Evolutionary conservation across 2,888 invertebrate species (phyloP).

Genomic region (Ethmia dodecea): DNA sequence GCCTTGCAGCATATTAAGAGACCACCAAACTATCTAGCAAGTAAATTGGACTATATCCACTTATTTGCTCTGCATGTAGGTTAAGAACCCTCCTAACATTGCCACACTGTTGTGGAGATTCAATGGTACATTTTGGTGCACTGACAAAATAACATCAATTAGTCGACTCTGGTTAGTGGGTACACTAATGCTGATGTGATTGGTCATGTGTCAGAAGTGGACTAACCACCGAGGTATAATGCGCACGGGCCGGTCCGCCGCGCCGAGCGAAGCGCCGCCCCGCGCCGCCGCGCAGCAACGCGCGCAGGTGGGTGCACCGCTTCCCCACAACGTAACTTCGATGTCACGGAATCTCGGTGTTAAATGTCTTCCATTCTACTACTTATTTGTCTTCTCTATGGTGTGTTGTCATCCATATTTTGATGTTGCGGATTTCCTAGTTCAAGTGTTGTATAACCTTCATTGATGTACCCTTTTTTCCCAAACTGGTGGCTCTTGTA

Average conservation of each 20-base stretch:
- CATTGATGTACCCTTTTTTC: slow-evolving; percentile 23
- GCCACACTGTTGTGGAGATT: no score
- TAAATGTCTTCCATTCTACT: slow-evolving; percentile 45
- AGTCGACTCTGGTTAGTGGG: slow-evolving; percentile 2
- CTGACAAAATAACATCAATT: no score
- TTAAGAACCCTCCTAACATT: not conserved
- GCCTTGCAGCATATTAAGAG: no score
- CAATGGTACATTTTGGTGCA: not conserved
- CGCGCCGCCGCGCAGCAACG: slow-evolving; percentile 62
- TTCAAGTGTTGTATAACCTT: slow-evolving; percentile 20
- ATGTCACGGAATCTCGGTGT: slow-evolving; percentile 42
- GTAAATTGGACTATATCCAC: no score
- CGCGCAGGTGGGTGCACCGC: slow-evolving; percentile 74
- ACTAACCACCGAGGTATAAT: slow-evolving; percentile 88
- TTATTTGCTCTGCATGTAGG: slow-evolving; percentile 34
- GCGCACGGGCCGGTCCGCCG: slow-evolving; percentile 81
- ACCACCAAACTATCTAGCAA: no score
- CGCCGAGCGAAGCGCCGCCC: slow-evolving; percentile 67
- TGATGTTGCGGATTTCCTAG: slow-evolving; percentile 28
- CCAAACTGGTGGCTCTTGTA: slow-evolving; percentile 10
- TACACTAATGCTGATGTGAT: slow-evolving; percentile 26
- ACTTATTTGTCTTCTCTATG: slow-evolving; percentile 23
- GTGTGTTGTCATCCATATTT: slow-evolving; percentile 15
- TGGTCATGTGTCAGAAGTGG: slow-evolving; percentile 83
- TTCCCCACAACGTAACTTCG: slow-evolving; percentile 31